These are phyloP conservation scores for Oligia latruncula DNA, from an alignment of 2,888 invertebrate species.

Conservation along the genomic window DNA sequence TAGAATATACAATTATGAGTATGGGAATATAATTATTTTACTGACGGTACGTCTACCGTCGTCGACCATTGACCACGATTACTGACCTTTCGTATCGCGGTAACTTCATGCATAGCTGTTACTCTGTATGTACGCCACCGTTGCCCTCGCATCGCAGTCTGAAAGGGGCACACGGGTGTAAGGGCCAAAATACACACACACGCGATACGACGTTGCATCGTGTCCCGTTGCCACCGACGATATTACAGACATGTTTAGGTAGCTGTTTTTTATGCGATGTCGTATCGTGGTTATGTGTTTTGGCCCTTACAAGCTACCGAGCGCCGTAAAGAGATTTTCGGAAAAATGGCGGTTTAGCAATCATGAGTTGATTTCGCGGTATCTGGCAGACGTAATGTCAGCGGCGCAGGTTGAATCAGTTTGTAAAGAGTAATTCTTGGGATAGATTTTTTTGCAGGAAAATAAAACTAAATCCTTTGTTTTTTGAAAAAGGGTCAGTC, in stretches of 20 bases:
- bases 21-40: background rate
- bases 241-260: background rate
- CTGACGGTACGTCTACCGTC: background rate
- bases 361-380: background rate
- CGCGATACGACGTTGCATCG: background rate
- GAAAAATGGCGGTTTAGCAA: background rate
- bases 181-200: background rate
- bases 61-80: background rate
- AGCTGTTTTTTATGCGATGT: background rate
- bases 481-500: background rate
- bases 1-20: background rate
- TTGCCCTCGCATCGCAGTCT: background rate
- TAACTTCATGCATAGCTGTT: background rate
- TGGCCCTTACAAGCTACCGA: background rate
- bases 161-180: background rate
- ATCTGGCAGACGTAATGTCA: background rate
- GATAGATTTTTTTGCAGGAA: background rate
- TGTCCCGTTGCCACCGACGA: background rate
- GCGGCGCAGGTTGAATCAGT: background rate
- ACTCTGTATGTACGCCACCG: background rate
- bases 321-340: background rate
- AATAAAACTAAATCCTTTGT: background rate
- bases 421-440: background rate
- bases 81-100: background rate
- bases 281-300: background rate